A percentile compares a stretch with the other conserved stretches of the same genome.
Evolutionary conservation across 1,140 invertebrate species (phyloP).

Genomic region (Pseudachorutes palmiensis): DNA sequence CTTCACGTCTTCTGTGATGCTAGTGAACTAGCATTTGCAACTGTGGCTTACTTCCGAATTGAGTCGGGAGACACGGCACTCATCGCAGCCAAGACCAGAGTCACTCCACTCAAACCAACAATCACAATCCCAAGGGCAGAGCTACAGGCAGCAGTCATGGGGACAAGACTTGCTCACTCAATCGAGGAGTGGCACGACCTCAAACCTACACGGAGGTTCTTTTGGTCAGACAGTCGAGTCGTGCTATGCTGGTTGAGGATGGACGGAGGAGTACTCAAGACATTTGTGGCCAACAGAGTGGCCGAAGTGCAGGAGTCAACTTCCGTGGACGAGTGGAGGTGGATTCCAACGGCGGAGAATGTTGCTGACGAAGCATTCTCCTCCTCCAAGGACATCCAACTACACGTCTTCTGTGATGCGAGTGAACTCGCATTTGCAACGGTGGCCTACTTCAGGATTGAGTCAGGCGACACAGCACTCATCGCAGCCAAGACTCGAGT

Average conservation of each 20-base stretch:
- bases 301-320: constrained; percentile 35
- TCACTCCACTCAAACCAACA: constrained; percentile 38
- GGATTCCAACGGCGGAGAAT: constrained; percentile 32
- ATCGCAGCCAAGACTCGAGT: constrained; percentile 40
- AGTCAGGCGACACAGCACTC: constrained; percentile 21
- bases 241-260: constrained; percentile 22
- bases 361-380: constrained; percentile 31
- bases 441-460: constrained; percentile 36
- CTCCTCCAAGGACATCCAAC: constrained; percentile 10
- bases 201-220: constrained; percentile 7
- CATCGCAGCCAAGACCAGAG: constrained; percentile 39
- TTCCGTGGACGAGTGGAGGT: constrained; percentile 24
- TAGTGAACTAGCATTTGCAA: constrained; percentile 37
- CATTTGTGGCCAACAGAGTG: constrained; percentile 32
- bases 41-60: constrained; percentile 38
- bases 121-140: constrained; percentile 41
- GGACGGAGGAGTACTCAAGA: constrained; percentile 18
- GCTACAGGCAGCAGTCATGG: constrained; percentile 40
- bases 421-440: constrained; percentile 39
- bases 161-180: constrained; percentile 20
- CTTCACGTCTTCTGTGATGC: constrained; percentile 41
- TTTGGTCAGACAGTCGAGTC: constrained; percentile 28
- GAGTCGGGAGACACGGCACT: constrained; percentile 21
- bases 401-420: constrained; percentile 40
- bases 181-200: constrained; percentile 16